Base-by-base conservation (phyloP, 2,797 vertebrate genomes). In the Pseudomugil gertrudae region DNA sequence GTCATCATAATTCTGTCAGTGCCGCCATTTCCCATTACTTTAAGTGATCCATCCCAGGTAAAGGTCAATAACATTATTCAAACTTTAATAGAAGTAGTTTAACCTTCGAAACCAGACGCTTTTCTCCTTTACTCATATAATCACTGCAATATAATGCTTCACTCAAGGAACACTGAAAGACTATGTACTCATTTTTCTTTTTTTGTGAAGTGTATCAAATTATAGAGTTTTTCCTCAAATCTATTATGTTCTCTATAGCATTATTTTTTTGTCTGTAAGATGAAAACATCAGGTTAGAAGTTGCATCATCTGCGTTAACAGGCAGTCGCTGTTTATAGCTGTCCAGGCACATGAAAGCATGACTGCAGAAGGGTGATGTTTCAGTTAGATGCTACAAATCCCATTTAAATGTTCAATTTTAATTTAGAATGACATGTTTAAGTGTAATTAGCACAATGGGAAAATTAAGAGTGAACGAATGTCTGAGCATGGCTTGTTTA, bases 51-150 rank as follows among this genome's bases (percentile, higher is more conserved):
- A 78, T 87, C 72, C 70, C 77, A 83, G 77, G 80, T 86, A 91
- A 90, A 92, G 89, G 90, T 90, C 88, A 91, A 85, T 83, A 87
- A 78, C 87, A 91, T 92, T 87, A 90, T 92, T 92, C 87, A 89
- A 86, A 86, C 80, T 89, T 90, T 91, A 89, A 89, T 90, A 78
- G 84, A 69, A 88, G 86, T 80, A 77, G 83, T 91, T 87, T 87
- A 91, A 90, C 88, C 87, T 86, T 71, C 83, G 74, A 87, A 88
- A 87, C 67, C 79, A 81, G 75, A 52, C 75, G 75, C 85, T 78
- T 85, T 85, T 60, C 74, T 63, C 71, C 35, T 63, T 66, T 62
- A 78, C 72, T 78, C 67, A 68, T 69, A 75, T 48, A 69, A 66
- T 85, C 59, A 85, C 43, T 75, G 72, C 66, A 86, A 81, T 83